phyloP scores from a whole-genome alignment of 2,888 invertebrate genomes.

The Papilio elwesi region DNA sequence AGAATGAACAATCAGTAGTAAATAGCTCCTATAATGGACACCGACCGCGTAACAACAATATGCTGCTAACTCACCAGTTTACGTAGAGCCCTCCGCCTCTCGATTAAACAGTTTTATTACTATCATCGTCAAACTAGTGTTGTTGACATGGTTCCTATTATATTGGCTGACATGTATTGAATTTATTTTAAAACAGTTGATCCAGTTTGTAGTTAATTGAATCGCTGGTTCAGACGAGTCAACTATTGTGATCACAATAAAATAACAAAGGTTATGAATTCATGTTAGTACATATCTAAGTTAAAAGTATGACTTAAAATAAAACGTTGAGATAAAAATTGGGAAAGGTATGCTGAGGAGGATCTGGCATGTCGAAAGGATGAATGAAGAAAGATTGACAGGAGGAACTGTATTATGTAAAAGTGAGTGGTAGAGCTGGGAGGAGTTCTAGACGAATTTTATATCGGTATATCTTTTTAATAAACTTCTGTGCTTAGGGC shows the following conservation, averaged over 20 bases:
- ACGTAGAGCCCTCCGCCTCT: background rate
- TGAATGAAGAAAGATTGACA: no score
- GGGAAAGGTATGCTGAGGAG: no score
- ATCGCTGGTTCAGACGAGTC: background rate
- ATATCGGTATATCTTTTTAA: no score
- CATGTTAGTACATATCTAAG: no score
- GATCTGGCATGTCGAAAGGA: no score
- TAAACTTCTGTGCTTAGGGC: no score
- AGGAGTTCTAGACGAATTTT: no score
- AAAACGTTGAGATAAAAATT: no score
- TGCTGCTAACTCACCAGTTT: background rate
- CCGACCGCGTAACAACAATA: slow-evolving; percentile 5
- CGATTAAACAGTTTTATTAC: background rate
- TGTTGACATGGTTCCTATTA: slow-evolving; percentile 1
- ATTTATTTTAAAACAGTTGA: slow-evolving; percentile 19
- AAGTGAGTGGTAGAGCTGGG: no score
- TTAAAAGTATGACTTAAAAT: no score
- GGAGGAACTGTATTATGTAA: no score
- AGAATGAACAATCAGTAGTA: background rate
- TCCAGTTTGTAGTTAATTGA: slow-evolving; percentile 1
- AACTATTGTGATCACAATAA: slow-evolving; percentile 5
- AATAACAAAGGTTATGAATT: background rate
- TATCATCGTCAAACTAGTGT: background rate
- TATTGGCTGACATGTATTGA: slow-evolving; percentile 4
- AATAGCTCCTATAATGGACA: slow-evolving; percentile 13